A percentile compares a stretch with the other conserved stretches of the same genome.
Conservation (phyloP, 2,797 vertebrate genomes). For the Ispidina lecontei region DNA sequence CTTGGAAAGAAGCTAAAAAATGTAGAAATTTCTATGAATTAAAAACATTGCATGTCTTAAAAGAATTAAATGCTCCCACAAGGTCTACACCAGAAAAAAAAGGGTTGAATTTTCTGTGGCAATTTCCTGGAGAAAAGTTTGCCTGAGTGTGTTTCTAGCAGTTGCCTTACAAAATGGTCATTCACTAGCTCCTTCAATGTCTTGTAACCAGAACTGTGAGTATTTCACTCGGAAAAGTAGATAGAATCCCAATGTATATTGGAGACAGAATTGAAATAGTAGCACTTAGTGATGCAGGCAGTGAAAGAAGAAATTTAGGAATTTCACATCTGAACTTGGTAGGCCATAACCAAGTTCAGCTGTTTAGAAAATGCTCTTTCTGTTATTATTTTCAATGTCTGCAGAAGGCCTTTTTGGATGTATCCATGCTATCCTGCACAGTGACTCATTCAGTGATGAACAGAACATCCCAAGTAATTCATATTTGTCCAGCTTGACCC, state of each 20-base stretch:
- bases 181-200: not conserved
- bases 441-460: not conserved
- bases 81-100: not conserved
- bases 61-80: not conserved
- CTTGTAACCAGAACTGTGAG: not conserved
- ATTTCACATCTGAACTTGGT: not conserved
- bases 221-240: not conserved
- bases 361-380: not conserved
- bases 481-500: not conserved
- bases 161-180: not conserved
- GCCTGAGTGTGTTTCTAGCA: not conserved
- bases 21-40: not conserved
- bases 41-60: not conserved
- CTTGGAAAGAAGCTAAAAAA: slow-evolving; percentile 29
- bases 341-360: not conserved
- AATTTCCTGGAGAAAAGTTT: slow-evolving; percentile 9
- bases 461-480: not conserved
- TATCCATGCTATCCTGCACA: not conserved
- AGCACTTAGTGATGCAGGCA: not conserved
- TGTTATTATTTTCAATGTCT: not conserved
- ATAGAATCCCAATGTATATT: not conserved
- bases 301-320: not conserved
- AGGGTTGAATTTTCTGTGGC: not conserved
- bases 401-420: not conserved
- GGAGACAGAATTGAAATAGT: not conserved